phyloP scores from a whole-genome alignment of 2,797 vertebrate genomes.

The Anomalospiza imberbis region DNA sequence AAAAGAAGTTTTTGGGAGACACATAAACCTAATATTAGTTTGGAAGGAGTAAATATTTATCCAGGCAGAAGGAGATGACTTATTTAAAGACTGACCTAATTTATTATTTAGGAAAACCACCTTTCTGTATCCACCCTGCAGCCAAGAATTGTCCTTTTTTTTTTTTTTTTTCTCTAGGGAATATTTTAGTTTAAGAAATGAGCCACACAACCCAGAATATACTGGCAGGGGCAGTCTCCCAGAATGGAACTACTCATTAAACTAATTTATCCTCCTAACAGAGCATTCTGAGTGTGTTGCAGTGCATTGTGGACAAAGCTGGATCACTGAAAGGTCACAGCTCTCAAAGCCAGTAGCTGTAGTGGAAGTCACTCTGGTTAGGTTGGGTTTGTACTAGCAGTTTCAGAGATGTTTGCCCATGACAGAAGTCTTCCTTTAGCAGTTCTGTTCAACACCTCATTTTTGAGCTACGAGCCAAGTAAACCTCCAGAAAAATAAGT shows the following conservation, averaged over 20 bases:
- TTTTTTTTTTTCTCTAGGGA: not conserved
- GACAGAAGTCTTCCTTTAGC: not conserved
- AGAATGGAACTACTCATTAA: conserved; percentile 61
- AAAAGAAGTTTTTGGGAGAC: conserved; percentile 20
- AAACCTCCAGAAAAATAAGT: not conserved
- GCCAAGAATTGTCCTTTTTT: conserved; percentile 17
- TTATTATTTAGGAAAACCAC: conserved; percentile 54
- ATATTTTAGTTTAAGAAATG: conserved; percentile 3
- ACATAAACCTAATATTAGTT: conserved; percentile 28
- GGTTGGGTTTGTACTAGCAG: not conserved
- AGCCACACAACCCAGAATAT: conserved; percentile 36
- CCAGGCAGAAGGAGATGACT: conserved; percentile 6
- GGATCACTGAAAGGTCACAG: conserved; percentile 8
- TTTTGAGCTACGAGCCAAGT: not conserved
- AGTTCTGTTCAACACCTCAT: not conserved
- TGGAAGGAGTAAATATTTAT: conserved; percentile 53
- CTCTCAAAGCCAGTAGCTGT: not conserved
- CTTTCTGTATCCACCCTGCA: conserved; percentile 15
- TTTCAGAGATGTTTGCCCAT: not conserved
- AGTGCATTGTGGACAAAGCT: not conserved
- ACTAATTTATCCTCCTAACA: conserved; percentile 26
- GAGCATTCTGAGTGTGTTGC: not conserved
- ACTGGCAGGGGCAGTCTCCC: not conserved
- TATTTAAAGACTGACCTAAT: conserved; percentile 53
- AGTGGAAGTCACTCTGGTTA: not conserved